Conservation (phyloP, 37 sponge, comb jelly and placozoan genomes). For the Chondrosia reniformis region DNA sequence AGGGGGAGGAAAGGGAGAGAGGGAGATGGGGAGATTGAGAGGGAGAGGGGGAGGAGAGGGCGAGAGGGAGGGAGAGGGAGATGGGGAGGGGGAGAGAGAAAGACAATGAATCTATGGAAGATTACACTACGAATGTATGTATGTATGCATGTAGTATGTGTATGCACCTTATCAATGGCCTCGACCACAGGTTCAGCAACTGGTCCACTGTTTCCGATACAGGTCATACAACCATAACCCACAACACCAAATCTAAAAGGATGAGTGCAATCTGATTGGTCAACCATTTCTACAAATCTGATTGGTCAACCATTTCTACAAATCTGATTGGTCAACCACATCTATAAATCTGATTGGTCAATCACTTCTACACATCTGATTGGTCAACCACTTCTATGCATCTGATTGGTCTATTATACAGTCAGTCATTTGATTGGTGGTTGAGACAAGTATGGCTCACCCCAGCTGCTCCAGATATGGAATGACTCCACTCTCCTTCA, state of each 20-base stretch:
- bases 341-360: too few relatives aligned
- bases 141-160: too few relatives aligned
- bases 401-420: too few relatives aligned
- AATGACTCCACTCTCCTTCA: slow-evolving; percentile 86
- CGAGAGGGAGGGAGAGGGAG: neutral
- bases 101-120: neutral
- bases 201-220: slow-evolving; percentile 92
- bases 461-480: slow-evolving; percentile 79
- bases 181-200: slow-evolving; percentile 63
- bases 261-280: too few relatives aligned
- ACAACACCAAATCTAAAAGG: slow-evolving; percentile 62
- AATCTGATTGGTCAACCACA: too few relatives aligned
- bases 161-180: slow-evolving; percentile 62
- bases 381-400: too few relatives aligned
- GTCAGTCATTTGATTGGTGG: too few relatives aligned
- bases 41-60: neutral
- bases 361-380: too few relatives aligned
- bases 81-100: neutral
- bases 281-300: too few relatives aligned
- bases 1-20: neutral
- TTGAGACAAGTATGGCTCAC: slow-evolving; percentile 26
- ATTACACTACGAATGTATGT: too few relatives aligned
- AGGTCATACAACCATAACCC: slow-evolving; percentile 93
- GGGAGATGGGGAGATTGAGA: neutral
- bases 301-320: too few relatives aligned